Evolutionary conservation across 2,888 invertebrate genomes (phyloP), one percentile per base, ranked within the genome.

Genomic region (Plagodis dolabraria): DNA sequence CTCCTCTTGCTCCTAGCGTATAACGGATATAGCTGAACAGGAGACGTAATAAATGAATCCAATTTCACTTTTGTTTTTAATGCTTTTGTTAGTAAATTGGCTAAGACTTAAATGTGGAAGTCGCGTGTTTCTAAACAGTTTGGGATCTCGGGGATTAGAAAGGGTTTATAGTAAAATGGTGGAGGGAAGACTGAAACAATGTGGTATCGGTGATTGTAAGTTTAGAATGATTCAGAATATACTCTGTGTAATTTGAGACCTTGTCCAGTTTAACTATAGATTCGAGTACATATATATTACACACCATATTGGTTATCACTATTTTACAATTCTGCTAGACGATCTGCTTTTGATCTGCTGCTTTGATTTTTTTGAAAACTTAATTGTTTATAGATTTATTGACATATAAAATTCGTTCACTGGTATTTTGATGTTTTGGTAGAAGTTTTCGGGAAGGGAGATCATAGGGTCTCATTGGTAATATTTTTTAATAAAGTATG

Each of bases 21-120:
- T 82, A 77, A 79, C 83, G 75, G 77, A 78, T 79, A 75, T 77
- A 72, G 56, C 35, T 45, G 56, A 61, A 76, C 76, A 74, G 77
- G 75, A 74, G 76, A 76, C 76, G 86, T 82, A 22, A 85, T 86
- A 87, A 88, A 88, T 87, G 84, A 87, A 86, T 83, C 79, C 82
- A 79, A 81, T 85, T 83, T 83, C 83, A 85, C 76, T 78, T 86
- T 83, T 81, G 81, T 76, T 80, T 82, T 72, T 77, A 76, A 76
- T 76, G 76, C 79, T 76, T 80, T 76, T 70, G 60, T 57, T 72
- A 78, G 77, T 83, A 80, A 68, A 68, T 67, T 65, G 65, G 58
- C 54, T 60, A 22, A 60, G 59, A 53, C 44, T 56, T 49, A 61
- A 61, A 61, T 57, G 60, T 49, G 53, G 35, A 57, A 56, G 42